Evolutionary conservation across 2,888 invertebrate genomes (phyloP).

Genomic region (Leucophenga montana): DNA sequence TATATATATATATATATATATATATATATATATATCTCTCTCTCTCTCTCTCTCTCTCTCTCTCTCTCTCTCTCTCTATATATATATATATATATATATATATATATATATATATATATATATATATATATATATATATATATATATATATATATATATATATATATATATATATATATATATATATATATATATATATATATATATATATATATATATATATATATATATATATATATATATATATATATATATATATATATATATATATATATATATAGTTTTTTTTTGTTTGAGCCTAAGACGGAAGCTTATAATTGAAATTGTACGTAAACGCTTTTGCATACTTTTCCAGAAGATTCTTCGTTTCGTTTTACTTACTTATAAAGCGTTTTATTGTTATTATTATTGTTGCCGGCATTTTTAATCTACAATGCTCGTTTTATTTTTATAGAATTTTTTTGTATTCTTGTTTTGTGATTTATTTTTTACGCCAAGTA

Average conservation of each 20-base stretch:
- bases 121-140: neutral
- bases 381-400: constrained; percentile 29
- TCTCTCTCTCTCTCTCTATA: too few species aligned
- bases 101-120: neutral
- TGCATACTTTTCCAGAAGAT: constrained; percentile 15
- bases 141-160: neutral
- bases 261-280: neutral
- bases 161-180: neutral
- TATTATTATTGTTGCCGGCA: neutral
- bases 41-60: too few species aligned
- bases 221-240: neutral
- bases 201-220: neutral
- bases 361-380: constrained; percentile 31
- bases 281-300: too few species aligned
- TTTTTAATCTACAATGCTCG: too few species aligned
- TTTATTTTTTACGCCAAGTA: too few species aligned
- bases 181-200: neutral
- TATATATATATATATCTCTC: too few species aligned
- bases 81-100: neutral
- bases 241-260: neutral
- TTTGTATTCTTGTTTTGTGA: neutral
- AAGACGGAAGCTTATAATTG: constrained; percentile 52
- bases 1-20: too few species aligned
- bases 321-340: neutral
- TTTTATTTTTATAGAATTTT: neutral